Percentiles rank a stretch among this genome's conserved stretches.
These are phyloP conservation scores for Euproctis similis DNA, from an alignment of 2,888 invertebrate species.

Conservation along the genomic window DNA sequence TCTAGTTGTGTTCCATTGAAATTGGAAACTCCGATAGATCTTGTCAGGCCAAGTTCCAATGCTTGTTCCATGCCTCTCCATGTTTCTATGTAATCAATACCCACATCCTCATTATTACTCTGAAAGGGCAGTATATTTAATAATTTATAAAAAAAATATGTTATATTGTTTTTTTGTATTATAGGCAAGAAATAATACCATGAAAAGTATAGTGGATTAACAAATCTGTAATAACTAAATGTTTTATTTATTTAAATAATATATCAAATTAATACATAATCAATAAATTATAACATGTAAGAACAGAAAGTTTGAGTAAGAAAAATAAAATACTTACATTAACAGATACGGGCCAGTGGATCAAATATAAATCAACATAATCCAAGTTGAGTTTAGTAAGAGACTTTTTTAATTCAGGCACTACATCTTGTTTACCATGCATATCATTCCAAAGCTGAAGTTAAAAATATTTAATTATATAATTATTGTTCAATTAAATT, in stretches of 20 bases:
- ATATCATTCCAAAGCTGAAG: conserved; percentile 62
- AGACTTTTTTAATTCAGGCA: conserved; percentile 79
- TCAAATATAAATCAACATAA: conserved; percentile 87
- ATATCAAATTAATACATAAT: no score
- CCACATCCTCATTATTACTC: conserved; percentile 60
- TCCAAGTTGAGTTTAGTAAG: conserved; percentile 79
- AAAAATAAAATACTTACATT: conserved; percentile 39
- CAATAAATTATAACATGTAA: no score
- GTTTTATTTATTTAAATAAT: no score
- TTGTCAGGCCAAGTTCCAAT: conserved; percentile 77
- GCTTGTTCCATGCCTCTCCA: conserved; percentile 87
- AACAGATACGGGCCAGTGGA: conserved; percentile 86
- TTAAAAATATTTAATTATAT: no score
- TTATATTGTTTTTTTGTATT: no score
- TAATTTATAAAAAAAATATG: no score
- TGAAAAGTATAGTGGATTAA: no score
- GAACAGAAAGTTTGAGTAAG: no score
- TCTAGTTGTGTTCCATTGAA: conserved; percentile 84
- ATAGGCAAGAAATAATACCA: no score
- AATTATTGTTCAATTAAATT: no score
- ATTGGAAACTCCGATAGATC: conserved; percentile 87
- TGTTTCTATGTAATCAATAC: conserved; percentile 82
- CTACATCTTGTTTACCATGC: conserved; percentile 81
- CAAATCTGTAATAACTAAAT: no score
- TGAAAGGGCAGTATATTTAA: no score